Conservation (phyloP, 1,140 invertebrate genomes). For the Pseudomyrmex concolor region DNA sequence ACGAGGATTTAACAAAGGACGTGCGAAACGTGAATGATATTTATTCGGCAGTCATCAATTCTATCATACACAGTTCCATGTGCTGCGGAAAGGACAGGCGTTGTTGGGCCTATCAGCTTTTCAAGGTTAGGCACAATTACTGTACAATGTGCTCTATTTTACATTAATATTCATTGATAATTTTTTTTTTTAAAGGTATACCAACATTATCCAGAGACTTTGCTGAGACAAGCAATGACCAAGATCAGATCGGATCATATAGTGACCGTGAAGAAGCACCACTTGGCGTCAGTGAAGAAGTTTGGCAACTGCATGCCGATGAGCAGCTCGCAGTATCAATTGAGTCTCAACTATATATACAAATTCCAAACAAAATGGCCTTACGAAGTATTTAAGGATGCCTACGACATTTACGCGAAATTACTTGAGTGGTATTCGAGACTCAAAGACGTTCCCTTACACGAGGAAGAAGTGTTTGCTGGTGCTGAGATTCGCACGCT, state of each 20-base stretch:
- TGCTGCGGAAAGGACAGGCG: constrained; percentile 87
- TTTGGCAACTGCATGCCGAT: constrained; percentile 84
- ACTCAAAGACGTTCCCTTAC: background rate
- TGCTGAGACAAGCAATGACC: constrained; percentile 86
- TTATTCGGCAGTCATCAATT: constrained; percentile 83
- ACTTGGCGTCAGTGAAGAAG: constrained; percentile 78
- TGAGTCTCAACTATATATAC: constrained; percentile 84
- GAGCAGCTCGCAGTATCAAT: constrained; percentile 86
- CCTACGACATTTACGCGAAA: constrained; percentile 76
- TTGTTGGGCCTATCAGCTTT: constrained; percentile 88
- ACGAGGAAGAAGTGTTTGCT: background rate
- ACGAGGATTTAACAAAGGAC: constrained; percentile 77
- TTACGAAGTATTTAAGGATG: constrained; percentile 82
- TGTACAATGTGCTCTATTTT: background rate
- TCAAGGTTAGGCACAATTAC: constrained; percentile 77
- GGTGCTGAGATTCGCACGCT: constrained; percentile 74
- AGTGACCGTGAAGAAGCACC: constrained; percentile 85
- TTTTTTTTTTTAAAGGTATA: constrained; percentile 83
- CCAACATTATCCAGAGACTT: constrained; percentile 88
- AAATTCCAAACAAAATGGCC: constrained; percentile 86
- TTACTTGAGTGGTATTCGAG: constrained; percentile 75
- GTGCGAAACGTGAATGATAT: constrained; percentile 78
- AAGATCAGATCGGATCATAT: constrained; percentile 87
- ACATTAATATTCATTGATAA: constrained; percentile 1
- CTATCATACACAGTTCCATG: constrained; percentile 87